Evolutionary conservation across 1,140 invertebrate genomes (phyloP), one percentile per base, ranked within the genome.

Genomic region (Pogonus chalceus): DNA sequence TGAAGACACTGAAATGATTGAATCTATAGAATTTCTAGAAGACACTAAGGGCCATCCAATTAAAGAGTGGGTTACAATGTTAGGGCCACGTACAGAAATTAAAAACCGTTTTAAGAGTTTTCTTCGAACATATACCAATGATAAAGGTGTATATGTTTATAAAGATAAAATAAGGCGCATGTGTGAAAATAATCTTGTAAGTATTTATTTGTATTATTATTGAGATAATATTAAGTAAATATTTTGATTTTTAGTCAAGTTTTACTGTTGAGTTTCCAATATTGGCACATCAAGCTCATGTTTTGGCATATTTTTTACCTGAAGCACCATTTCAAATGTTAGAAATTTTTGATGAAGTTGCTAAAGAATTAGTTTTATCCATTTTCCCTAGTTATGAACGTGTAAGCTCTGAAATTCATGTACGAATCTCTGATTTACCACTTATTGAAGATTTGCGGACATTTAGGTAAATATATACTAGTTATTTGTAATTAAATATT

Each of bases 21-120:
- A 98, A 74, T 95, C 92, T 35, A 96, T 98, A 61, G 96, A 99
- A 67, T 98, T 98, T 73, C 73, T 99, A 7, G 96, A 99, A 72
- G 96, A 99, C 65, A 90, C 87, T 0, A 93, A 94, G 69, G 92
- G 92, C 2, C 84, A 96, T 64, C 80, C 85, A 1, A 84, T 92
- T 0, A 85, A 90, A 61, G 95, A 99, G 64, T 98, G 96, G 93
- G 93, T 98, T 1, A 82, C 85, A 49, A 93, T 97, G 89, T 72
- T 96, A 47, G 95, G 90, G n/a, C 93, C 96, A 0, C 78, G 87
- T 47, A 95, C 89, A 10, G 96, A 99, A 78, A 97, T 99, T 63
- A 85, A 88, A 46, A 96, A 98, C 72, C 81, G 96, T 50, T 99
- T 98, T 65, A 95, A 94, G 68, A 95, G 92, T 62, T 98, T 98